Evolutionary conservation across 2,113 vertebrate genomes (phyloP), one percentile per base, ranked within the genome.

Genomic region (Dolichotis patagonum): DNA sequence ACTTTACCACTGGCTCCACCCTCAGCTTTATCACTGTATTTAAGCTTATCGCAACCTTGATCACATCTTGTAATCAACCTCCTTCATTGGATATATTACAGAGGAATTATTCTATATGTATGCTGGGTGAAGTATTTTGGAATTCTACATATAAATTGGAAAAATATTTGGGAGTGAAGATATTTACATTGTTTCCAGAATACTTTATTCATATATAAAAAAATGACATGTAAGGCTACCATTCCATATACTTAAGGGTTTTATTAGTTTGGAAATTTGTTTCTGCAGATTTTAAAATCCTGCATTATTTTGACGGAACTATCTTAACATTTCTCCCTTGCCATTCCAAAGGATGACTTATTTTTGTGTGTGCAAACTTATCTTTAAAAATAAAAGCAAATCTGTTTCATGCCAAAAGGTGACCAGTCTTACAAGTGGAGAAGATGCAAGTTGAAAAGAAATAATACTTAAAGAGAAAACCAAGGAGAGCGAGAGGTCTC

Each of bases 351-450:
- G 80, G 28, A 28, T 85, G 86, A 62, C 12, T 4, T 49, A 82
- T 97, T 90, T 92, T 89, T 92, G 0, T 0, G 30, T 82, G 46
- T 97, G 83, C 78, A 77, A 97, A 75, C 43, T 94, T 96, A 91
- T 93, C 97, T 98, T 98, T 97, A 98, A 89, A 94, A 91, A 91
- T 67, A 73, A 96, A 97, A 91, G 67, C 85, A 89, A 78, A 96
- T 98, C 95, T 91, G 49, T 98, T 98, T 98, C 96, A 97, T 98
- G 97, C 95, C 96, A 98, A 97, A 97, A 98, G 95, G 97, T 98
- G 98, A 98, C 94, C 98, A 98, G 95, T 97, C 97, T 98, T 98
- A 93, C 86, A 84, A 96, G 93, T 97, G 96, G 97, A 95, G 93
- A 97, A 98, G 91, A 98, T 88, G 95, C 95, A 97, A 92, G 95